Evolutionary conservation across 92 coral and sea anemone species (phyloP).

Genomic region (Zoanthus gigantus): DNA sequence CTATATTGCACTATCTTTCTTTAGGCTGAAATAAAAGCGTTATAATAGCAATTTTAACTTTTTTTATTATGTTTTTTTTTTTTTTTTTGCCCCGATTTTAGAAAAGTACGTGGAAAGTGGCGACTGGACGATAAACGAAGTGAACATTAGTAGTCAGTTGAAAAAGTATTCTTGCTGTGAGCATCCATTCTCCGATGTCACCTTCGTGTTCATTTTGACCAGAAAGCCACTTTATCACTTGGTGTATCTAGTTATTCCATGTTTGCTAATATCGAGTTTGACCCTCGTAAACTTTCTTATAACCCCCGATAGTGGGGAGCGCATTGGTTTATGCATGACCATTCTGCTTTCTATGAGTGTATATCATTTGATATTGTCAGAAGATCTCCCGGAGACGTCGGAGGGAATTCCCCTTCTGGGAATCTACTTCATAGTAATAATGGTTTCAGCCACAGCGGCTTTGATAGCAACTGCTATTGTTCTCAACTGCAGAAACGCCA

Average conservation of each 20-base stretch:
- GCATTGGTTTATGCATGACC: not conserved
- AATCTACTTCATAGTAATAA: not conserved
- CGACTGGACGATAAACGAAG: too few species aligned
- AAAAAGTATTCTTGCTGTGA: too few species aligned
- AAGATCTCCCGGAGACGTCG: not conserved
- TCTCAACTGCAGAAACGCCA: not conserved
- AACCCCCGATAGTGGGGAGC: not conserved
- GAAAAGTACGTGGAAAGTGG: too few species aligned
- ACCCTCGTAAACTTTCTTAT: constrained; percentile 13
- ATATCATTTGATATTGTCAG: not conserved
- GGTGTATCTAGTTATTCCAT: constrained; percentile 43
- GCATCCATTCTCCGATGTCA: constrained; percentile 2
- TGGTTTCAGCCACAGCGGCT: not conserved
- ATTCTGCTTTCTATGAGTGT: not conserved
- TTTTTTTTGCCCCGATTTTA: not conserved
- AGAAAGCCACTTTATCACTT: constrained; percentile 45
- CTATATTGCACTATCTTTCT: too few species aligned
- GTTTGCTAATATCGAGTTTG: constrained; percentile 26
- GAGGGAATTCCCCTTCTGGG: not conserved
- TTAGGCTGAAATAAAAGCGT: too few species aligned
- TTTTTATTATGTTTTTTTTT: too few species aligned
- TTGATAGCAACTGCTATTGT: not conserved
- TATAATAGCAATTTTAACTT: too few species aligned
- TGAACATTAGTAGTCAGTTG: too few species aligned
- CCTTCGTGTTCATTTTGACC: constrained; percentile 15